Base-by-base conservation (phyloP, 2,888 invertebrate species). In the Boloria selene region DNA sequence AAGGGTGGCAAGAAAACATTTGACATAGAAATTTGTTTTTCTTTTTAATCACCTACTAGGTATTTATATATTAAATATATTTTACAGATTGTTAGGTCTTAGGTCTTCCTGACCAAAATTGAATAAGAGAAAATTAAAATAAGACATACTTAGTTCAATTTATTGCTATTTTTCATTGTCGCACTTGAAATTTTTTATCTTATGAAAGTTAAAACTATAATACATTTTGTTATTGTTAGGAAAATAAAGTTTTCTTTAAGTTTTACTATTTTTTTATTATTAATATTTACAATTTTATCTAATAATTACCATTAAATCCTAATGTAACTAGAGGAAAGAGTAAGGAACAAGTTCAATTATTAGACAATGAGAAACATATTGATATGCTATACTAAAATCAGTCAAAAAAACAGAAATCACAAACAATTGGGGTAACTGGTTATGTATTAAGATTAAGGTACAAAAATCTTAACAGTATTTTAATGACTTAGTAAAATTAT, bases 1-100 rank as follows among this genome's bases (percentile, higher is more conserved):
- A 77, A 89, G 95, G 77, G 93, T 94, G 77, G 88, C 91, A 68
- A 93, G 84, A 74, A 86, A 86, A 66, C 82, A 86, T 64, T 61
- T 72, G 65, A 50, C 50, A 14, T 70, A 69, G 31, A 14, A 6
- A 52, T 38, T 5, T 50, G 59, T 49, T 50, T 59, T 38, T 49
- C 31, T 59, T 49, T 50, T 22, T 22, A n/a, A n/a, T n/a, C n/a
- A n/a, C n/a, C n/a, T n/a, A n/a, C n/a, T n/a, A n/a, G n/a, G n/a
- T n/a, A n/a, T n/a, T n/a, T n/a, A n/a, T n/a, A n/a, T n/a, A n/a
- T n/a, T n/a, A n/a, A n/a, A n/a, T n/a, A n/a, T n/a, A n/a, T n/a
- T 31, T 31, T 31, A 7, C 6, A 31, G 0, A 31, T 31, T 31
- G 31, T 6, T 31, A 31, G 6, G 31, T 4, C 4, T 4, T 31